A percentile compares a stretch with the other conserved stretches of the same genome.
Conservation (phyloP, 2,113 vertebrate species). For the Corythornis vintsioides region DNA sequence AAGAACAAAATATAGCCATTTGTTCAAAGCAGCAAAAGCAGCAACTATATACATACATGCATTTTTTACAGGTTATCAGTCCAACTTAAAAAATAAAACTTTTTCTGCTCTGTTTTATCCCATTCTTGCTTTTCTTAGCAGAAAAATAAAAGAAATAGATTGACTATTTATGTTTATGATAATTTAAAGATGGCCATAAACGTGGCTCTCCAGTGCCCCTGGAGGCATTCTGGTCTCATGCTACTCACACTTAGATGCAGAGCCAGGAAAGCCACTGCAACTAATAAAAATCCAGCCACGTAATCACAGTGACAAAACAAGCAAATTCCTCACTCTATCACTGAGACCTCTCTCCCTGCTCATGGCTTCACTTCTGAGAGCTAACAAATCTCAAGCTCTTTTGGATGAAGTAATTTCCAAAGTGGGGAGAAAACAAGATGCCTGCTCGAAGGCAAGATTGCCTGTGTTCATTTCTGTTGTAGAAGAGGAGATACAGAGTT, state of each 20-base stretch:
- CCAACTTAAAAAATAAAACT: accelerated
- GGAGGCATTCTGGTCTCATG: background rate
- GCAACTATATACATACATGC: background rate
- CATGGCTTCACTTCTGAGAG: background rate
- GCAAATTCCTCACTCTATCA: background rate
- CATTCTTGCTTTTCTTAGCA: background rate
- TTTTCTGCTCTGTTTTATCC: background rate
- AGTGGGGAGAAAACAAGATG: background rate
- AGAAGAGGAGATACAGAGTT: background rate
- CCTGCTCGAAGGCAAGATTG: background rate
- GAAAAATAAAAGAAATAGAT: background rate
- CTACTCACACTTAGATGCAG: background rate
- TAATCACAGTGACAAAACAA: background rate
- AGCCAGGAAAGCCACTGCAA: background rate
- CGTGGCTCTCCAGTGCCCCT: background rate
- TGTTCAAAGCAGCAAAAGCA: slow-evolving; percentile 1
- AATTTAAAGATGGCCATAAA: background rate
- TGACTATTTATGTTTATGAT: background rate
- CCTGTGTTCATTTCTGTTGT: background rate
- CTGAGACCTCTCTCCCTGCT: background rate
- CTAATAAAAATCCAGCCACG: background rate
- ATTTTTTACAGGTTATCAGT: background rate
- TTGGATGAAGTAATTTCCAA: background rate
- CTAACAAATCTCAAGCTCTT: background rate
- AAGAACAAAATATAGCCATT: background rate